Evolutionary conservation across 2,888 invertebrate species (phyloP).

Genomic region (Reticulitermes lucifugus): DNA sequence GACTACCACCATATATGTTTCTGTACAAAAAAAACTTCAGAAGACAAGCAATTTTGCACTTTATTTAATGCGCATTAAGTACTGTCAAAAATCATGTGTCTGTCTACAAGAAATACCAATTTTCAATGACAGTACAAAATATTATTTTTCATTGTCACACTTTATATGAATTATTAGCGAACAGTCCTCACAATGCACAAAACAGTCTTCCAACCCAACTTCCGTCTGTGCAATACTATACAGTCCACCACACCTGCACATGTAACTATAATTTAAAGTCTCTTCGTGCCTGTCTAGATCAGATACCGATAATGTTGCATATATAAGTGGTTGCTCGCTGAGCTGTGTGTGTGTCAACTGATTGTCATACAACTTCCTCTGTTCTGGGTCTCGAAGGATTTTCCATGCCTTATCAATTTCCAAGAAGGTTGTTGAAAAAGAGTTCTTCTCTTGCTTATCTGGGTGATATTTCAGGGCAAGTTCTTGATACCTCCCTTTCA

Average conservation of each 20-base stretch:
- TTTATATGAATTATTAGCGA: constrained; percentile 74
- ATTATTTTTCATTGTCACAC: too few relatives aligned
- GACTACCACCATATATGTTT: too few relatives aligned
- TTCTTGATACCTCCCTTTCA: constrained; percentile 73
- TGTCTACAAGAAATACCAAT: too few relatives aligned
- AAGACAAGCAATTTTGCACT: too few relatives aligned
- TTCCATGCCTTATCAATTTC: constrained; percentile 79
- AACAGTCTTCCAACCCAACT: constrained; percentile 62
- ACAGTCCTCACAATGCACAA: constrained; percentile 79
- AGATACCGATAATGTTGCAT: constrained; percentile 67
- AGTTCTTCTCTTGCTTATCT: constrained; percentile 66
- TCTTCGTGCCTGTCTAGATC: constrained; percentile 65
- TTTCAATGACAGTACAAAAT: too few relatives aligned
- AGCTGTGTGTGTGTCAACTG: constrained; percentile 70
- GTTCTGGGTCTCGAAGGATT: constrained; percentile 70
- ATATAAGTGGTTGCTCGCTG: constrained; percentile 70
- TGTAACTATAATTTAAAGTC: constrained; percentile 65
- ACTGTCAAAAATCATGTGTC: too few relatives aligned
- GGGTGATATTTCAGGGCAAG: constrained; percentile 71
- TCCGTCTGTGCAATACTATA: constrained; percentile 66
- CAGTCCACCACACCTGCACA: constrained; percentile 78
- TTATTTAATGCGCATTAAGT: too few relatives aligned
- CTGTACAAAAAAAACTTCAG: too few relatives aligned
- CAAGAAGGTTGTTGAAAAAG: constrained; percentile 61
- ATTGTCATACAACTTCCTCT: constrained; percentile 75